Conservation (phyloP, 2,888 invertebrate genomes). For the Leptogaster cylindrica region DNA sequence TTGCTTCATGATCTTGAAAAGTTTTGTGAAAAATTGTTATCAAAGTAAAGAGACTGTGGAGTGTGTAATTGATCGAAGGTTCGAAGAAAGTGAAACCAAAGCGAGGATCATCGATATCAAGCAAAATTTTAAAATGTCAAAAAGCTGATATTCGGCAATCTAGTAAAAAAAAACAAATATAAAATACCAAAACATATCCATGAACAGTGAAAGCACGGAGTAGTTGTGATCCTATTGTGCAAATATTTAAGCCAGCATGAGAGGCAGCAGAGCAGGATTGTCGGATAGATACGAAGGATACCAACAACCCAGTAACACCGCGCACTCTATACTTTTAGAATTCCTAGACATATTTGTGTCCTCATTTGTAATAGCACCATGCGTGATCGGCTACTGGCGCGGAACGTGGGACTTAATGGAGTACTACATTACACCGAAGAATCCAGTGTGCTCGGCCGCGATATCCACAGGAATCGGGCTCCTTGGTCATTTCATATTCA, state of each 20-base stretch:
- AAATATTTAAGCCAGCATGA: slow-evolving; percentile 45
- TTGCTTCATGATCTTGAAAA: not conserved
- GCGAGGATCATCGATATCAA: not conserved
- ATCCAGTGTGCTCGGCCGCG: slow-evolving; percentile 68
- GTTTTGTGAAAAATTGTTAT: not conserved
- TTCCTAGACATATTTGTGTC: slow-evolving; percentile 76
- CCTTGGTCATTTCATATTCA: slow-evolving; percentile 72
- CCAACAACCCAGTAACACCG: slow-evolving; percentile 8
- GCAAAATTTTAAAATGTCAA: not conserved
- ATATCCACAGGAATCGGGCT: slow-evolving; percentile 75
- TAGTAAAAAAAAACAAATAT: not conserved
- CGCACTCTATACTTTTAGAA: slow-evolving; percentile 67
- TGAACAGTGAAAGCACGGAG: not conserved
- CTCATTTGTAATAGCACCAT: slow-evolving; percentile 75
- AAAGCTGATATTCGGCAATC: slow-evolving; percentile 10
- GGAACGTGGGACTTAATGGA: slow-evolving; percentile 84
- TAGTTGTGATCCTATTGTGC: not conserved
- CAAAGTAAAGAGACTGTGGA: not conserved
- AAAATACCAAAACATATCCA: not conserved
- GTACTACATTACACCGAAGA: slow-evolving; percentile 71
- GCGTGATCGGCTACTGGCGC: slow-evolving; percentile 86
- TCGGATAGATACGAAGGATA: slow-evolving; percentile 41
- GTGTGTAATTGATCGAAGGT: not conserved
- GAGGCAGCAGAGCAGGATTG: slow-evolving; percentile 49
- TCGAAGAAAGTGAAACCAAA: not conserved